Base-by-base conservation (phyloP, 2,888 invertebrate species). In the Tetragonisca angustula region DNA sequence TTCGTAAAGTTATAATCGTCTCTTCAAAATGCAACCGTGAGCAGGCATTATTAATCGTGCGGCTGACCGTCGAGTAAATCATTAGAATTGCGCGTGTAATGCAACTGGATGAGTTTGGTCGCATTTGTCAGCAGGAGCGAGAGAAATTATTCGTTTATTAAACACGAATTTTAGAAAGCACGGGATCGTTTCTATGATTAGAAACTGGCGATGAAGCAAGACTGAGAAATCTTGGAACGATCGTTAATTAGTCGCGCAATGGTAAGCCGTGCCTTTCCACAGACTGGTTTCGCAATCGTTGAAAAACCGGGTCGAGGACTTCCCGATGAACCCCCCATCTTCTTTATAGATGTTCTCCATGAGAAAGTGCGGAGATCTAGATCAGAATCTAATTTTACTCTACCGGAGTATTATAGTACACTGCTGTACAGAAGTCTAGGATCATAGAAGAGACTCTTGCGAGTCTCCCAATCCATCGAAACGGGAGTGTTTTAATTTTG, bases 161-260 rank as follows among this genome's bases (percentile, higher is more conserved):
- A 1, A 17, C 27, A 27, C 4, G 24, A 21, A 56, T 72, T 43
- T 9, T 32, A 27, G 24, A 61, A 27, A 54, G 49, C 21, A 36
- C 15, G 4, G 61, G 56, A 79, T 75, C 24, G 54, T 65, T 73
- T n/a, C 19, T n/a, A 13, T 19, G 64, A 59, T 32, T 6, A 11
- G 54, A 43, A 59, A 5, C 27, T 21, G 21, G 5, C 70, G 72
- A 71, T 27, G 27, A 54, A 5, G 68, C 81, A 54, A 36, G 73
- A 81, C 76, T 74, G 62, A 64, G 62, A 50, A 76, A 79, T 79
- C 81, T 72, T 52, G 50, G 36, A 67, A 59, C 76, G 81, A 78
- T 86, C 65, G 50, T n/a, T 87, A 88, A 80, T 64, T 82, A 83
- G 76, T 76, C 82, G 71, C 24, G 17, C 59, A 49, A 19, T 24